Percentiles rank a stretch among this genome's conserved stretches.
Conservation (phyloP, 2,113 vertebrate species). For the Turdus rufiventris region DNA sequence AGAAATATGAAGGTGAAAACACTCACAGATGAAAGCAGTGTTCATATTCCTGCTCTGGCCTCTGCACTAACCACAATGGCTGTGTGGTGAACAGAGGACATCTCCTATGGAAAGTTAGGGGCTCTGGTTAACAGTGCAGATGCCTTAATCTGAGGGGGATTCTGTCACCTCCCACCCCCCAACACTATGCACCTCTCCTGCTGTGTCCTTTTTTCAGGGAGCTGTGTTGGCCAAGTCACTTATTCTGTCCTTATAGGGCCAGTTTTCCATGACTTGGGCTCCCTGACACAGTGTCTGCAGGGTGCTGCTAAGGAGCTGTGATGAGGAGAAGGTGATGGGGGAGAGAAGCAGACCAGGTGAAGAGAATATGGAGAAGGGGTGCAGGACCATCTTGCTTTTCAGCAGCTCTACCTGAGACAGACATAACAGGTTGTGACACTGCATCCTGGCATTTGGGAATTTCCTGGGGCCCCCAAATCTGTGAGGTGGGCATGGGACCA, state of each 20-base stretch:
- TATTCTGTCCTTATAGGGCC: neutral
- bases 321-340: neutral
- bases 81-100: neutral
- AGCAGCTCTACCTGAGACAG: neutral
- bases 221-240: neutral
- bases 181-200: fast-evolving
- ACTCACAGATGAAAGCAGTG: neutral
- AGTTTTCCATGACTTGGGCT: neutral
- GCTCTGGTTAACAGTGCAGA: fast-evolving
- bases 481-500: fast-evolving
- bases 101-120: neutral
- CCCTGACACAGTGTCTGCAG: neutral
- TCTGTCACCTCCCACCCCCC: neutral
- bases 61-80: neutral
- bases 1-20: neutral
- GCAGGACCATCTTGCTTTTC: neutral
- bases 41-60: neutral
- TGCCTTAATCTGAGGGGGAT: neutral
- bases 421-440: fast-evolving
- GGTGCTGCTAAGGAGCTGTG: neutral
- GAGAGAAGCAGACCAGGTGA: neutral
- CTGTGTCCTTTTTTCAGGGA: neutral
- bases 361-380: neutral
- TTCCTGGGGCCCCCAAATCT: neutral
- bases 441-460: neutral